A percentile compares a stretch with the other conserved stretches of the same genome.
phyloP scores from a whole-genome alignment of 2,888 invertebrate genomes.

The Melanostoma scalare region DNA sequence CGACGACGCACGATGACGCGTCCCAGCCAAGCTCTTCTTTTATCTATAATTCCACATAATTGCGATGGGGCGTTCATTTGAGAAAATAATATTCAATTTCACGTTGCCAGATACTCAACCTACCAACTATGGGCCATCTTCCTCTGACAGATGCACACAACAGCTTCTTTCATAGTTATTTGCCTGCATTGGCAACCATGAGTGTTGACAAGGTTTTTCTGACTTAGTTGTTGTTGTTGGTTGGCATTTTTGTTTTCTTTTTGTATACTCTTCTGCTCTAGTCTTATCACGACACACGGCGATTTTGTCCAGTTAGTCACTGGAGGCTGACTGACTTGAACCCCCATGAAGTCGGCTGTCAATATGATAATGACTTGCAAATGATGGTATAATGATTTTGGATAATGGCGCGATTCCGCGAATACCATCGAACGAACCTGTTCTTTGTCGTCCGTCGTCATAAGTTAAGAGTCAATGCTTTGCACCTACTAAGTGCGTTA shows the following conservation, averaged over 20 bases:
- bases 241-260: neutral
- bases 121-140: slow-evolving; percentile 9
- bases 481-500: neutral
- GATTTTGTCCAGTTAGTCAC: slow-evolving; percentile 70
- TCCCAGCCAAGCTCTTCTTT: slow-evolving; percentile 21
- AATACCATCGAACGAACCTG: slow-evolving; percentile 50
- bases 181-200: slow-evolving; percentile 9
- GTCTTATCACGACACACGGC: slow-evolving; percentile 53
- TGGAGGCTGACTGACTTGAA: slow-evolving; percentile 66
- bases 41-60: slow-evolving; percentile 69
- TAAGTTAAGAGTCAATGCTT: slow-evolving; percentile 12
- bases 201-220: slow-evolving; percentile 63
- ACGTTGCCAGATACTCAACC: slow-evolving; percentile 54
- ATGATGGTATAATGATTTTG: slow-evolving; percentile 70
- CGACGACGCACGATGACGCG: slow-evolving; percentile 34
- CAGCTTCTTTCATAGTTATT: slow-evolving; percentile 14
- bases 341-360: slow-evolving; percentile 69
- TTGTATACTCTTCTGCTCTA: slow-evolving; percentile 16
- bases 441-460: slow-evolving; percentile 22
- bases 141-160: slow-evolving; percentile 55
- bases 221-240: neutral
- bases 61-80: slow-evolving; percentile 68
- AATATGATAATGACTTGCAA: slow-evolving; percentile 73
- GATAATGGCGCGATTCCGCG: slow-evolving; percentile 52
- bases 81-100: slow-evolving; percentile 71